Percentiles rank a stretch among this genome's conserved stretches.
These are phyloP conservation scores for Pristionchus maxplancki DNA, from an alignment of 2,888 invertebrate genomes.

Conservation along the genomic window DNA sequence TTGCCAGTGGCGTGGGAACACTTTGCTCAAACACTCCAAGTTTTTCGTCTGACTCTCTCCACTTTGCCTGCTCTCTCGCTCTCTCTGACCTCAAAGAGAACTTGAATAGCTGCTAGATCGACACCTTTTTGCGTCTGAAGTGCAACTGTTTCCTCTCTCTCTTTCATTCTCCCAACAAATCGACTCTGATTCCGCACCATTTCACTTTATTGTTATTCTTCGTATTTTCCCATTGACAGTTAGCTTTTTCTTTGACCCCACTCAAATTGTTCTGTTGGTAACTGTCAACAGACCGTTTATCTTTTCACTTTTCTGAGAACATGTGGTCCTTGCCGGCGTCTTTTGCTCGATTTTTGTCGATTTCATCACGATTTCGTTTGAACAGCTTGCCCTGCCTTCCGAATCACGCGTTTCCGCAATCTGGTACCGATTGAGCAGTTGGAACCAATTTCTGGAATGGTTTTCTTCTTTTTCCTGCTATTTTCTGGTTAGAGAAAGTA, in stretches of 20 bases:
- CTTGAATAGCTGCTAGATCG: not conserved
- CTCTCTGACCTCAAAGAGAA: no score
- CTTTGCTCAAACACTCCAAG: not conserved
- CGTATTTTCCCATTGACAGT: no score
- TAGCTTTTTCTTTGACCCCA: not conserved
- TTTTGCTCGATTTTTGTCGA: not conserved
- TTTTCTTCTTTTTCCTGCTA: not conserved
- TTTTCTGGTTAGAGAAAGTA: not conserved
- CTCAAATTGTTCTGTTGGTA: not conserved
- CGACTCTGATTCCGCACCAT: no score
- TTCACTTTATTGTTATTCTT: no score
- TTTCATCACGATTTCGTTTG: not conserved
- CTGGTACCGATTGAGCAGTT: not conserved
- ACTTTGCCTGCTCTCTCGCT: no score
- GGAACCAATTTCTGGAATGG: not conserved
- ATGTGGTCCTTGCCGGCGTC: not conserved
- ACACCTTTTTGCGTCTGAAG: not conserved
- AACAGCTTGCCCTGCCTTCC: no score
- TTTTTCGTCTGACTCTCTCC: not conserved
- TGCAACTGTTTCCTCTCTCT: not conserved
- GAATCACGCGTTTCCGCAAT: no score
- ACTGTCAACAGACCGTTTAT: not conserved
- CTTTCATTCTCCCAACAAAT: not conserved
- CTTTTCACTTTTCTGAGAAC: not conserved
- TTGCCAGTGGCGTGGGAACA: not conserved